Base-by-base conservation (phyloP, 2,113 vertebrate genomes). In the Crotalus tigris region DNA sequence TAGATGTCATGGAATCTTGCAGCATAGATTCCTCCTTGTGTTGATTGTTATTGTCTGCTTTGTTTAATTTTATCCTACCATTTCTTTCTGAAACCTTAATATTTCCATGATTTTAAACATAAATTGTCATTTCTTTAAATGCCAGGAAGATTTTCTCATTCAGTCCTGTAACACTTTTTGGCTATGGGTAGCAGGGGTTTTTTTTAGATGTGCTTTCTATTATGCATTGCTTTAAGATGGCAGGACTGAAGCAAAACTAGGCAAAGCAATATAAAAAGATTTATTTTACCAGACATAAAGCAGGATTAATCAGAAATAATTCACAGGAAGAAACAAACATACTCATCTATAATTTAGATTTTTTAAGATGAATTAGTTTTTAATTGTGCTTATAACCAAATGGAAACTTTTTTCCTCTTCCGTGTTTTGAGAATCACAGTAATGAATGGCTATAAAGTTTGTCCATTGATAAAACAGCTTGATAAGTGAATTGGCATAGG, bases 81-180 rank as follows among this genome's bases (percentile, higher is more conserved):
- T 0, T 17, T 93, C 87, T 90, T 44, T 93, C 17, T 49, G 26
- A 92, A 93, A 58, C 29, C 87, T 87, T 26, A 39, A 1, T 33
- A 9, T 91, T 91, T 91, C 92, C 11, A 91, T 94, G 90, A 93
- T 12, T 46, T 1, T 33, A 0, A 1, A 10, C 0, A 85, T 33
- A 61, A 29, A 64, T 53, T 88, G 46, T 29, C 94, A 92, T 95
- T 95, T 23, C 8, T 59, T 93, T 90, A 94, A 92, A 93, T 91
- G 26, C 0, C 59, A 94, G 12, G 0, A n/a, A 5, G 93, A 44
- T 59, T 0, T 91, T 1, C 33, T 90, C 51, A 85, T 93, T 54
- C 92, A 91, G 24, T 85, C 75, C 1, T 26, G 81, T 92, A 91
- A 49, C 19, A 33, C 15, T 46, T 58, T 75, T 55, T 29, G 4